Evolutionary conservation across 2,113 vertebrate species (phyloP), one percentile per base, ranked within the genome.

Genomic region (Synodontis membranacea): DNA sequence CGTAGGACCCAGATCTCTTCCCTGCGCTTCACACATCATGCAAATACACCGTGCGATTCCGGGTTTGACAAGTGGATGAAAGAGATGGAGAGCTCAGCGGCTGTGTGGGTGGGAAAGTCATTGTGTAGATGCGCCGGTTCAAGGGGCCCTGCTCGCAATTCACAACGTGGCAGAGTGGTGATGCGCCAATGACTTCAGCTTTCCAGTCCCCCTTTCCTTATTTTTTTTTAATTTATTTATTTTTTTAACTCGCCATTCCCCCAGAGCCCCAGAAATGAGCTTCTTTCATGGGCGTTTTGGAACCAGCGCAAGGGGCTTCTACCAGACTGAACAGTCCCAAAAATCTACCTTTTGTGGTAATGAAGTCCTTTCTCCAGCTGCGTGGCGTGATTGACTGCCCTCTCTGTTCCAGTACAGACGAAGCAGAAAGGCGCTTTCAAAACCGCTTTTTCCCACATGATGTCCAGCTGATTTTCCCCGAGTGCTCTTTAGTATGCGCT

Each of bases 21-120:
- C 68, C 42, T n/a, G 5, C n/a, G 8, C 62, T 70, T 62, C 34
- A 48, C 64, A 74, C 86, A 85, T 88, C 82, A 83, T 82, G 78
- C 84, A 82, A 79, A 75, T 78, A 48, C 83, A 62, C 72, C 28
- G 68, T 83, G 82, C 70, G 48, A 83, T 80, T 82, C 28, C 31
- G 74, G 54, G 52, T 82, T 82, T 84, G 89, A 88, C 89, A 12
- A 75, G 84, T 11, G 44, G 56, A 74, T 54, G 39, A 82, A 82
- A 80, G 86, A 72, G 23, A 54, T 21, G 5, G 25, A 31, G 31
- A 70, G 44, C 28, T 56, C 3, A 11, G 72, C 3, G 23, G 0
- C 48, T 44, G 60, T 58, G 79, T 48, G 87, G 42, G 68, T 66
- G 79, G 87, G 66, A 80, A 23, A 62, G 62, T n/a, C 66, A 60